Percentiles rank a stretch among this genome's conserved stretches.
Evolutionary conservation across 2,888 invertebrate species (phyloP).

Genomic region (Pedicia rivosa): DNA sequence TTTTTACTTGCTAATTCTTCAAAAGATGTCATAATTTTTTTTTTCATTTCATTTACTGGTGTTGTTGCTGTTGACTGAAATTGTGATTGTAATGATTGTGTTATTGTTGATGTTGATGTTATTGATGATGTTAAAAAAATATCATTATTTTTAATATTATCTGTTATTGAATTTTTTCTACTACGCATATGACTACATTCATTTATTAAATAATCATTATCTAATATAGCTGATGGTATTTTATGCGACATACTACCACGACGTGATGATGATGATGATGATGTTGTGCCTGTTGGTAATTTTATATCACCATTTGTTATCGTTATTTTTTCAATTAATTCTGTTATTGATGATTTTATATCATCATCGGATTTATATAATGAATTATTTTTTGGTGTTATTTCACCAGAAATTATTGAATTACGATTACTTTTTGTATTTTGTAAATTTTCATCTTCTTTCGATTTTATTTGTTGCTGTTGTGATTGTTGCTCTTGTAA

Average conservation of each 20-base stretch:
- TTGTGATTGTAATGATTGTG: too few relatives aligned
- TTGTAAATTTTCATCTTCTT: slow-evolving; percentile 12
- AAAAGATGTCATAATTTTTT: slow-evolving; percentile 15
- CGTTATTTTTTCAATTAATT: neutral
- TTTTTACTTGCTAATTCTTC: slow-evolving; percentile 12
- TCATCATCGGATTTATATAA: neutral
- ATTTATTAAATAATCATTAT: slow-evolving; percentile 8
- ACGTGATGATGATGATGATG: slow-evolving; percentile 13
- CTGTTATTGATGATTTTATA: neutral
- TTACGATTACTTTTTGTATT: slow-evolving; percentile 1
- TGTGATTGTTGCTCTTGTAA: neutral
- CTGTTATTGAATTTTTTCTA: neutral
- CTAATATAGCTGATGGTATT: slow-evolving; percentile 10
- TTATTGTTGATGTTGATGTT: too few relatives aligned
- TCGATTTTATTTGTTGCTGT: neutral
- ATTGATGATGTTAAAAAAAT: too few relatives aligned
- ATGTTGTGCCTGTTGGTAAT: neutral
- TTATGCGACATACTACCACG: slow-evolving; percentile 14
- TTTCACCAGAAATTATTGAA: slow-evolving; percentile 2
- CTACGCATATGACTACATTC: slow-evolving; percentile 13
- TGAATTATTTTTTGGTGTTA: neutral
- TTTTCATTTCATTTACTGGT: neutral
- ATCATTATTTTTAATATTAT: slow-evolving; percentile 3
- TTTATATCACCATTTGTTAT: neutral
- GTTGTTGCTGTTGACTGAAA: neutral